Base-by-base conservation (phyloP, 2,888 invertebrate genomes). In the Euplexia lucipara region DNA sequence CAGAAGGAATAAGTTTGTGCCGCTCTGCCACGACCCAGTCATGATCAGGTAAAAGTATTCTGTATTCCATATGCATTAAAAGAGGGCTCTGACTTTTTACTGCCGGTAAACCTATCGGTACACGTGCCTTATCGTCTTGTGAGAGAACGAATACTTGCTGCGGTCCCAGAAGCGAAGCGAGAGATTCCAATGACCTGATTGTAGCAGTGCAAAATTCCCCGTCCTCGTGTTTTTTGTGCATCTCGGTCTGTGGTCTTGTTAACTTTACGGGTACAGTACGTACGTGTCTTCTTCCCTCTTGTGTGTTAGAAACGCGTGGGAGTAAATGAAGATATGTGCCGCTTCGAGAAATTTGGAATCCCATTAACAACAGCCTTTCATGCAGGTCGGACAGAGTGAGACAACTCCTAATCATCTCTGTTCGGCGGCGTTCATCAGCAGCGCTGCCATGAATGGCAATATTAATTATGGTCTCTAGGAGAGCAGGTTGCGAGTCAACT, bases 261-360 rank as follows among this genome's bases (percentile, higher is more conserved):
- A 74, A 62, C 51, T 71, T 74, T 52, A 73, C 68, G 56, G 73
- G 63, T 53, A 77, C 71, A 22, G 65, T 74, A 34, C 56, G 56
- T 51, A 70, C 69, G 54, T 73, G 75, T 20, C 74, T 63, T 62
- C 61, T 75, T 65, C 66, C 72, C 60, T 76, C 70, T 58, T 63
- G 65, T 32, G 78, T 78, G 49, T 72, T 66, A 63, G 61, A 62
- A 60, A 53, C 37, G 59, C 64, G 60, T 60, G 76, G 69, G 45
- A 76, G 68, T 60, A n/a, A n/a, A n/a, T n/a, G n/a, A n/a, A n/a
- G n/a, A n/a, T n/a, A n/a, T n/a, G n/a, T n/a, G n/a, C n/a, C n/a
- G n/a, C n/a, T n/a, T n/a, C n/a, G n/a, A n/a, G n/a, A n/a, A 76
- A 75, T 78, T 67, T 67, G 64, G 49, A 70, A 78, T 70, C 75